phyloP scores from a whole-genome alignment of 2,113 vertebrate genomes.

The Tapirus terrestris region DNA sequence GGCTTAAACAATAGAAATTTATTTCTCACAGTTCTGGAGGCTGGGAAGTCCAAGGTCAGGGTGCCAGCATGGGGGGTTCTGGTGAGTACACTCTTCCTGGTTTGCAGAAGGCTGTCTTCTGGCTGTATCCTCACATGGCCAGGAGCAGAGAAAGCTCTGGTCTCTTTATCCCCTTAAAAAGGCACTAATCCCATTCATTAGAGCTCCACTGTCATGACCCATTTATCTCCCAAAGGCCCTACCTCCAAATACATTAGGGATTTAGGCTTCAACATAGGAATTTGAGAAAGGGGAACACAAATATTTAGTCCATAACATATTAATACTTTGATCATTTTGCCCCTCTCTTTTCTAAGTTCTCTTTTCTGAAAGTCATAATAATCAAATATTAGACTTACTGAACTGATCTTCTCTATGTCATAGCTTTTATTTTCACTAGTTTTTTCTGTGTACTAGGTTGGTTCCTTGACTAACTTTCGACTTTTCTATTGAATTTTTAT shows the following conservation, averaged over 20 bases:
- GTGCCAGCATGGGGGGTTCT: neutral
- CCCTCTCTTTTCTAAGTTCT: neutral
- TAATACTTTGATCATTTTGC: neutral
- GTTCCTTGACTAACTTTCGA: neutral
- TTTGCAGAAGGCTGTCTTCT: neutral
- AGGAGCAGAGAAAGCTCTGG: neutral
- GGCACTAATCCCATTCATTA: neutral
- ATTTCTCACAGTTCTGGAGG: neutral
- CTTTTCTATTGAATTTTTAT: neutral
- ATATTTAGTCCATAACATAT: neutral
- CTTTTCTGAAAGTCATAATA: neutral
- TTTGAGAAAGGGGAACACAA: neutral
- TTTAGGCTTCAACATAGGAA: neutral
- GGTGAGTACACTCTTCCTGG: neutral
- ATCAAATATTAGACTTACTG: neutral
- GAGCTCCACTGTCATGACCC: neutral
- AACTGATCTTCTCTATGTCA: neutral
- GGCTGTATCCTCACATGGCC: neutral
- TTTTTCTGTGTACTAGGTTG: neutral
- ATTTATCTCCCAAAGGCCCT: neutral
- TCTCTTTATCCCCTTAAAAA: neutral
- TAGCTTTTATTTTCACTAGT: neutral
- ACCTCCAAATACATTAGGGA: neutral
- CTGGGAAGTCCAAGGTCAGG: neutral
- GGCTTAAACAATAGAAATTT: neutral